Evolutionary conservation across 2,113 vertebrate genomes (phyloP), one percentile per base, ranked within the genome.

Genomic region (Psilopsiagon aurifrons): DNA sequence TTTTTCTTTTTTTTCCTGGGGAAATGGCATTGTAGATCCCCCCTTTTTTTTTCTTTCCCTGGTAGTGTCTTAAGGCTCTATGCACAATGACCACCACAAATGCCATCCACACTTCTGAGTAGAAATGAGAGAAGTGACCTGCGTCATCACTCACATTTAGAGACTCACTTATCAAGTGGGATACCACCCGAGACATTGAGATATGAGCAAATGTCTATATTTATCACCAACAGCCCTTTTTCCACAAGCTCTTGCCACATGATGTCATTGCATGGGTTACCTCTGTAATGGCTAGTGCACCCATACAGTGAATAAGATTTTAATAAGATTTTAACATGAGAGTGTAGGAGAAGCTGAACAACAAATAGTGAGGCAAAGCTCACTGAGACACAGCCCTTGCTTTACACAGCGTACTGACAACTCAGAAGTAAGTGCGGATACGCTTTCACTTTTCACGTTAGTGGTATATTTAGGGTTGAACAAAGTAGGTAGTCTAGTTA

Each of bases 201-300:
- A 80, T 81, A 67, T 94, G 91, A 97, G 51, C 70, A 44, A 55
- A 90, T 41, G 35, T 75, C 95, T 97, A 89, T 92, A 75, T 92
- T 94, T 97, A 91, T 82, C 89, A 88, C 47, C 79, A 83, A 18
- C 54, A 86, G 37, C 46, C 57, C 49, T 79, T 83, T 88, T 86
- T 81, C 90, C 88, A 88, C 35, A 41, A 62, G 23, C 89, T 68
- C 93, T 31, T 93, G 81, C 86, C 87, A 82, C 28, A 60, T 94
- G 92, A 87, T 94, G 88, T 76, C 84, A 83, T 49, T 62, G 60
- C 8, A 4, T 85, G 57, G 27, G 18, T 80, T 94, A 78, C 73
- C 51, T 88, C 66, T 84, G 43, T 80, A 52, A 84, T 74, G 83
- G 73, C 52, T 68, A 39, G 46, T 79, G 57, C 64, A 79, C 15